Percentiles rank a stretch among this genome's conserved stretches.
Evolutionary conservation across 2,797 vertebrate genomes (phyloP).

Genomic region (Lithobates pipiens): DNA sequence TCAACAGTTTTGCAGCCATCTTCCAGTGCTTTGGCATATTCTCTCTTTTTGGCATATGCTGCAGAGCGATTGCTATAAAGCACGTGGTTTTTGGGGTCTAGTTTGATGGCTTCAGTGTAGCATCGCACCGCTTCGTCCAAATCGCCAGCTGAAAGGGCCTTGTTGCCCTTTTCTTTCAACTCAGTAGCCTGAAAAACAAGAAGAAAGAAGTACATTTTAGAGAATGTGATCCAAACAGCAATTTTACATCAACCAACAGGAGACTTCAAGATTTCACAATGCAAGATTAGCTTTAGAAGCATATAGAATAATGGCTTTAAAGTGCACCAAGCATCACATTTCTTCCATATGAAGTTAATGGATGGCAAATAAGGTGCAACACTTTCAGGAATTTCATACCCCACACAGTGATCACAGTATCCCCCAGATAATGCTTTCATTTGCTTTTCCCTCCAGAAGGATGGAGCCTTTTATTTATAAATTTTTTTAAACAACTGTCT

Average conservation of each 20-base stretch:
- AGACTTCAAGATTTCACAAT: too few relatives aligned
- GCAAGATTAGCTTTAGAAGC: neutral
- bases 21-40: constrained; percentile 85
- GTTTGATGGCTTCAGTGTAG: constrained; percentile 90
- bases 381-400: too few relatives aligned
- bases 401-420: too few relatives aligned
- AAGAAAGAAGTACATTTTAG: neutral
- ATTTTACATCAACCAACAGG: neutral
- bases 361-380: too few relatives aligned
- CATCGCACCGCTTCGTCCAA: constrained; percentile 88
- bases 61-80: constrained; percentile 90
- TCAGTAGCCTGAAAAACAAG: constrained; percentile 80
- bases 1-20: constrained; percentile 91
- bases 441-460: too few relatives aligned
- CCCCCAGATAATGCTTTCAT: too few relatives aligned
- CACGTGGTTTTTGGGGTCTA: constrained; percentile 91
- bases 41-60: constrained; percentile 83
- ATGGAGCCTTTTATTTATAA: too few relatives aligned
- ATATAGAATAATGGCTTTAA: neutral
- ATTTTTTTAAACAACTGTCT: too few relatives aligned
- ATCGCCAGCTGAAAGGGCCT: constrained; percentile 89
- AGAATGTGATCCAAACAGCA: neutral
- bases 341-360: too few relatives aligned
- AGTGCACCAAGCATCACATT: too few relatives aligned
- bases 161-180: constrained; percentile 94